phyloP scores from a whole-genome alignment of 2,113 vertebrate genomes.

The Vombatus ursinus region DNA sequence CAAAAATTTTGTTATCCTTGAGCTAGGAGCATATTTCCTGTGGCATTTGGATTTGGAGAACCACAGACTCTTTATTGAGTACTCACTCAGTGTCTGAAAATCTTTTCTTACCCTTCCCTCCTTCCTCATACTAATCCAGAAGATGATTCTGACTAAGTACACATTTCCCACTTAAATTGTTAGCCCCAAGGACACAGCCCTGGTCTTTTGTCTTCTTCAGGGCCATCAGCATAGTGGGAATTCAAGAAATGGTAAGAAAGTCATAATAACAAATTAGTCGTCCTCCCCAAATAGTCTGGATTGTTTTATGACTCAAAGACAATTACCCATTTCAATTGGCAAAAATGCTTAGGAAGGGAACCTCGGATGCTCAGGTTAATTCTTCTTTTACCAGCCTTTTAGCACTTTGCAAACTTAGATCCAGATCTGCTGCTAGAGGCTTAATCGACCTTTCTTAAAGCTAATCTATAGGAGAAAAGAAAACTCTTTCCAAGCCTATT shows the following conservation, averaged over 20 bases:
- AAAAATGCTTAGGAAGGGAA: slow-evolving; percentile 4
- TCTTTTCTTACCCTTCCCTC: background rate
- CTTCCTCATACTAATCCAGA: slow-evolving; percentile 30
- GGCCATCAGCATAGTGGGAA: background rate
- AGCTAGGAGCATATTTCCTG: background rate
- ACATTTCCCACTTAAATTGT: slow-evolving; percentile 36
- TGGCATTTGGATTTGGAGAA: slow-evolving; percentile 43
- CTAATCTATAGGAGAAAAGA: slow-evolving; percentile 10
- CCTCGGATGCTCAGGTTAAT: background rate
- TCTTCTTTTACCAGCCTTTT: background rate
- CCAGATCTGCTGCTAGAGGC: background rate
- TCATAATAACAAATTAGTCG: background rate
- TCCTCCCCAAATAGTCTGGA: background rate
- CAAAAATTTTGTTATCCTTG: background rate
- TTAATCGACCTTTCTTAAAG: slow-evolving; percentile 18
- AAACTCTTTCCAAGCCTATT: slow-evolving; percentile 2
- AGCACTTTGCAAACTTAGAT: slow-evolving; percentile 38
- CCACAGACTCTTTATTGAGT: slow-evolving; percentile 15
- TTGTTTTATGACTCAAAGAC: slow-evolving; percentile 10
- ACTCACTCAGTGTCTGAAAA: background rate
- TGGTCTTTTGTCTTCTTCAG: background rate
- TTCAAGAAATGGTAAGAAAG: slow-evolving; percentile 19
- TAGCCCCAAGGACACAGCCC: background rate
- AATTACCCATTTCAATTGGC: background rate
- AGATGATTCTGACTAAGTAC: background rate